These are phyloP conservation scores for Denticeps clupeoides DNA, from an alignment of 2,797 vertebrate genomes.

Conservation along the genomic window DNA sequence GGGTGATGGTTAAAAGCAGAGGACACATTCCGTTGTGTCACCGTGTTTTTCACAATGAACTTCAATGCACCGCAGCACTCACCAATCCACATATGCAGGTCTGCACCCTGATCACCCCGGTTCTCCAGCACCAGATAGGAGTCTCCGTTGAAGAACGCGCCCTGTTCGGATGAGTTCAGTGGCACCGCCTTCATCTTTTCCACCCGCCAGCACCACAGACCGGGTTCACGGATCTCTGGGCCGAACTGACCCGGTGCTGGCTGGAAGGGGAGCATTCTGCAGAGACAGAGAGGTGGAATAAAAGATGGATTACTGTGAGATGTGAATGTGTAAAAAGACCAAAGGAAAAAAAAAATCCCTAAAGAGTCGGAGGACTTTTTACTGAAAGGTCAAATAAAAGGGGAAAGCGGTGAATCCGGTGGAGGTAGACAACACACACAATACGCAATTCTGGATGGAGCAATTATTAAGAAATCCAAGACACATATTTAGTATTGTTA, in stretches of 20 bases:
- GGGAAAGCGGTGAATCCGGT: too few species aligned
- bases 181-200: conserved; percentile 78
- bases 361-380: too few species aligned
- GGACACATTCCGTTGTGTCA: too few species aligned
- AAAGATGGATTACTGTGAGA: not conserved
- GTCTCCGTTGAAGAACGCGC: conserved; percentile 77
- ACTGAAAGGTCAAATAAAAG: too few species aligned
- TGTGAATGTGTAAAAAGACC: not conserved
- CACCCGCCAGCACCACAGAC: conserved; percentile 71
- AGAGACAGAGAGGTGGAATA: not conserved
- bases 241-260: conserved; percentile 57
- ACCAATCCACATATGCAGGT: conserved; percentile 87
- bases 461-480: too few species aligned
- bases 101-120: conserved; percentile 48
- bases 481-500: too few species aligned
- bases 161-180: conserved; percentile 50
- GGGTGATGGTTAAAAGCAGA: too few species aligned
- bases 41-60: not conserved
- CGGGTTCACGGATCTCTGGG: conserved; percentile 42
- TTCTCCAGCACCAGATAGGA: conserved; percentile 79
- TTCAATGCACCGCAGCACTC: conserved; percentile 31
- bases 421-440: too few species aligned
- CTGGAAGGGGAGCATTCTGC: conserved; percentile 57
- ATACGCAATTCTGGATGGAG: too few species aligned
- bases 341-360: not conserved